Conservation (phyloP, 2,797 vertebrate species). For the Corythornis leucogaster region DNA sequence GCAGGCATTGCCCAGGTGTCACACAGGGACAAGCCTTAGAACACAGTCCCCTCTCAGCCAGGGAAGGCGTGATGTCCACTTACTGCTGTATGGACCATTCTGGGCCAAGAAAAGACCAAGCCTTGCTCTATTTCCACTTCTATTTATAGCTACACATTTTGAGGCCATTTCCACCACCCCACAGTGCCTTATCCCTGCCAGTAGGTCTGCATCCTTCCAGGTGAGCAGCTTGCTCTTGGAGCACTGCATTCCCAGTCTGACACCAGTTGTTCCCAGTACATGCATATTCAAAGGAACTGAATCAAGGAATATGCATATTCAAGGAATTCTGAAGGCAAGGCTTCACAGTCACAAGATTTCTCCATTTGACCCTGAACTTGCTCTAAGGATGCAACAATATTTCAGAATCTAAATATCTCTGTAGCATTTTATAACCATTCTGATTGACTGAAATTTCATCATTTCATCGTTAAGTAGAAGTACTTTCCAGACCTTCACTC, state of each 20-base stretch:
- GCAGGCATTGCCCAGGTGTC: neutral
- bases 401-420: too few species aligned
- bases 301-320: too few species aligned
- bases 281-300: neutral
- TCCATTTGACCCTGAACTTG: too few species aligned
- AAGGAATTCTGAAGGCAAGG: too few species aligned
- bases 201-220: neutral
- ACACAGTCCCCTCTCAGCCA: neutral
- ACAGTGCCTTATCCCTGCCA: accelerated
- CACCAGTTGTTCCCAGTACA: neutral
- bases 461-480: neutral
- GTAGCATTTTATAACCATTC: too few species aligned
- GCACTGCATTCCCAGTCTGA: neutral
- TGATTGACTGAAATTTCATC: too few species aligned
- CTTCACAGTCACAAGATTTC: neutral
- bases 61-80: neutral
- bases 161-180: neutral
- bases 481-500: neutral
- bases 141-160: neutral
- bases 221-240: neutral
- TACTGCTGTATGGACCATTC: neutral
- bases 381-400: too few species aligned
- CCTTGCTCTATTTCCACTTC: neutral
- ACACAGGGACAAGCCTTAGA: neutral
- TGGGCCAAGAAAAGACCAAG: neutral